Evolutionary conservation across 2,113 vertebrate species (phyloP), one percentile per base, ranked within the genome.

Genomic region (Panthera leo): DNA sequence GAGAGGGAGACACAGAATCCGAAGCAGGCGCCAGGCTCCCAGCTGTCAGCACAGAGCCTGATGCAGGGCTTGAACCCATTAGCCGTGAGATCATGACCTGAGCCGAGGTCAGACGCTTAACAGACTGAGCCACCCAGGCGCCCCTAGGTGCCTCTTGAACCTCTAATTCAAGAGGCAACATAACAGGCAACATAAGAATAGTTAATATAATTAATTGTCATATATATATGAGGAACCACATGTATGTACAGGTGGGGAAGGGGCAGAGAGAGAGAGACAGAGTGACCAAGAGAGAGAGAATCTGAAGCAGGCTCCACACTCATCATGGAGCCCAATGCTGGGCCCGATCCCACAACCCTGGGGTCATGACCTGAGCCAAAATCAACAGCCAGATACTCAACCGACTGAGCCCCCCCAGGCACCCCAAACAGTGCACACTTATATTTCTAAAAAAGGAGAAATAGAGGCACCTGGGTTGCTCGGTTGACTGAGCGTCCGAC

Each of bases 61-160:
- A 61, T 1, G 8, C 3, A 1, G 58, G 58, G 21, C 21, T 23
- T 8, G 7, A 61, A 61, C 21, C 8, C 58, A 61, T 1, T 2
- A 25, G 3, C 7, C 0, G 3, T 9, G 58, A 61, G 8, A 61
- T 23, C 58, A 8, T 61, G 58, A 61, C 58, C 21, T 23, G 58
- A 61, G 58, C 58, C 1, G 21, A 61, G 9, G 58, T 7, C 58
- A 0, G 21, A 61, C 2, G 21, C 58, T 61, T 61, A 61, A 61
- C 58, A 1, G 7, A 61, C 58, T 23, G 21, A 23, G 58, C 58
- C 58, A 7, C 51, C 53, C 13, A 16, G 53, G 53, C 0, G 53
- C 53, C 79, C 67, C 29, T 53, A n/a, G 73, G 63, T 89, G 34
- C 13, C 23, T 95, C 75, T 5, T 68, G 63, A 61, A 70, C 8